phyloP scores from a whole-genome alignment of 2,888 invertebrate genomes.

The Drosophila borealis region DNA sequence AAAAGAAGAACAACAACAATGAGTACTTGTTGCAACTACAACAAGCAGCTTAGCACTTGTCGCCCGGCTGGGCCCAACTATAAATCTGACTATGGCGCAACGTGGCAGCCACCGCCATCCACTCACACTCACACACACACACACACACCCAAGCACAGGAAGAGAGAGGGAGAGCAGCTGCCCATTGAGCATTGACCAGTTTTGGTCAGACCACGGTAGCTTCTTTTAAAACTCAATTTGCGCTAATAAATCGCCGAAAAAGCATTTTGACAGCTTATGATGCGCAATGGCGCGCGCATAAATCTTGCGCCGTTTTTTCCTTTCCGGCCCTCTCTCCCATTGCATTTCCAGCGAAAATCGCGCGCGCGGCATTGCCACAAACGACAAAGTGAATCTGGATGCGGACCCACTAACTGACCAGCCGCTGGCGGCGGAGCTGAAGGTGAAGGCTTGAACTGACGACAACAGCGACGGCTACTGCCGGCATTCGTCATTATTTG shows the following conservation, averaged over 20 bases:
- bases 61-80: conserved; percentile 47
- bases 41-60: conserved; percentile 54
- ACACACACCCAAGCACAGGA: background rate
- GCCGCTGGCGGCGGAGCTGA: conserved; percentile 9
- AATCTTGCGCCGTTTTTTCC: conserved; percentile 65
- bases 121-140: background rate
- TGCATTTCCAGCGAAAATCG: conserved; percentile 65
- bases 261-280: conserved; percentile 83
- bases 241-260: conserved; percentile 84
- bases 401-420: conserved; percentile 21
- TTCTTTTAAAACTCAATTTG: conserved; percentile 84
- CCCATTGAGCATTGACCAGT: conserved; percentile 38
- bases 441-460: conserved; percentile 12
- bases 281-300: conserved; percentile 76
- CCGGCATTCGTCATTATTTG: conserved; percentile 83
- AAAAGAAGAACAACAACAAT: conserved; percentile 20
- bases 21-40: conserved; percentile 28
- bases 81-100: conserved; percentile 45
- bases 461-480: conserved; percentile 32
- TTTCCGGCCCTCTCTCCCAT: conserved; percentile 24
- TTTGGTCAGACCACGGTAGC: conserved; percentile 37
- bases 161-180: conserved; percentile 22
- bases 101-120: conserved; percentile 8
- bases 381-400: conserved; percentile 46
- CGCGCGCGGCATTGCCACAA: conserved; percentile 55